Base-by-base conservation (phyloP, 2,797 vertebrate genomes). In the Semaprochilodus insignis region DNA sequence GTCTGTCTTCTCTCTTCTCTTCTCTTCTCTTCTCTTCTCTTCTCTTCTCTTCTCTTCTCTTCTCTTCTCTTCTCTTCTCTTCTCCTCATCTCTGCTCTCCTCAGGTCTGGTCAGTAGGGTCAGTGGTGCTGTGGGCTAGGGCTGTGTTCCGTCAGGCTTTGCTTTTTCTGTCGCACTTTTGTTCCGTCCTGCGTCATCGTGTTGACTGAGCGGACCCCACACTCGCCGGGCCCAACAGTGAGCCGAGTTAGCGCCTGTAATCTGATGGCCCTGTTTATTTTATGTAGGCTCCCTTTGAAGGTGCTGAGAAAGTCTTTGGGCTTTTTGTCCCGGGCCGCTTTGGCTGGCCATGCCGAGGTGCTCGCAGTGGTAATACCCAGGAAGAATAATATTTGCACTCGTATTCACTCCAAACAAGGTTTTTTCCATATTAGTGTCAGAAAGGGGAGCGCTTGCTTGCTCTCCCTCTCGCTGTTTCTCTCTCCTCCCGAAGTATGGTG, bases 131-230 rank as follows among this genome's bases (percentile, higher is more conserved):
- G 94, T 87, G 94, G 94, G 93, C 88, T 93, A 92, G 94, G 93
- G 93, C 93, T 93, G 95, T 93, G 92, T 95, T 95, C 95, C 93
- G 91, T 93, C 93, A 93, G 89, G 91, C 91, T 92, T 40, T 85
- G 87, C 93, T 92, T 93, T 93, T 95, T 95, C 94, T 95, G 94
- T 96, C 92, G 93, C 90, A 93, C 91, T 91, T 94, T 95, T 96
- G 94, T 96, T 95, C 95, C 95, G 91, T 95, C 95, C 95, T 95
- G 95, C 95, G 95, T 96, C 95, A 96, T 93, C 93, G 88, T 95
- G 94, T 96, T 95, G 95, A 95, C 95, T 92, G 94, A 95, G 91
- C 85, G 90, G 95, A 96, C 95, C 95, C 95, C 95, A 95, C 95
- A 95, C 94, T 95, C 94, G 91, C 94, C 94, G 85, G 92, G 92